Percentiles rank a stretch among this genome's conserved stretches.
Evolutionary conservation across 2,113 vertebrate species (phyloP).

Genomic region (Gorsachius goisagi): DNA sequence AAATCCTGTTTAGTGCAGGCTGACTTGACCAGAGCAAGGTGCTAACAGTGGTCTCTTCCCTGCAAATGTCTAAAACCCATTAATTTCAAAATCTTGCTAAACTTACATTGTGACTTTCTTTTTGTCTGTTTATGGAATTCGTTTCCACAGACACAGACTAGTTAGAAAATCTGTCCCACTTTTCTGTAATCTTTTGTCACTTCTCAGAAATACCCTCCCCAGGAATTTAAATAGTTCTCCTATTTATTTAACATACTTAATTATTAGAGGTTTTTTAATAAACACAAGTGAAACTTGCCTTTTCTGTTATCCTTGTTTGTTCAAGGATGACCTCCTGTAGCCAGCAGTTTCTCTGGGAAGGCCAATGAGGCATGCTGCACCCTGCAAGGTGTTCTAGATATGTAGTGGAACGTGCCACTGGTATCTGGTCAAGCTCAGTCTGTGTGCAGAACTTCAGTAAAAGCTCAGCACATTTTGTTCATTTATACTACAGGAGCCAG

Average conservation of each 20-base stretch:
- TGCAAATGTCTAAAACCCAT: background rate
- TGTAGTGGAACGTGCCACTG: fast-evolving
- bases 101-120: background rate
- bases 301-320: background rate
- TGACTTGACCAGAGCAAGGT: background rate
- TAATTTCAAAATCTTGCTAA: background rate
- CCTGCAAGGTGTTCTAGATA: background rate
- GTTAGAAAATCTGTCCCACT: background rate
- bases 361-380: background rate
- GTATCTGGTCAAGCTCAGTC: background rate
- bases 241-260: background rate
- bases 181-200: background rate
- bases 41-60: background rate
- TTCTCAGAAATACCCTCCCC: background rate
- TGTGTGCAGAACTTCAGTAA: background rate
- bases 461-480: background rate
- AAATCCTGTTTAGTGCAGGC: background rate
- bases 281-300: background rate
- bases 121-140: background rate
- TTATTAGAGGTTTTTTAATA: background rate
- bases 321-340: background rate
- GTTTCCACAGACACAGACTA: background rate
- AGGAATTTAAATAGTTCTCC: background rate
- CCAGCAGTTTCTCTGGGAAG: background rate
- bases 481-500: background rate